Evolutionary conservation across 2,113 vertebrate genomes (phyloP), one percentile per base, ranked within the genome.

Genomic region (Mustela nigripes): DNA sequence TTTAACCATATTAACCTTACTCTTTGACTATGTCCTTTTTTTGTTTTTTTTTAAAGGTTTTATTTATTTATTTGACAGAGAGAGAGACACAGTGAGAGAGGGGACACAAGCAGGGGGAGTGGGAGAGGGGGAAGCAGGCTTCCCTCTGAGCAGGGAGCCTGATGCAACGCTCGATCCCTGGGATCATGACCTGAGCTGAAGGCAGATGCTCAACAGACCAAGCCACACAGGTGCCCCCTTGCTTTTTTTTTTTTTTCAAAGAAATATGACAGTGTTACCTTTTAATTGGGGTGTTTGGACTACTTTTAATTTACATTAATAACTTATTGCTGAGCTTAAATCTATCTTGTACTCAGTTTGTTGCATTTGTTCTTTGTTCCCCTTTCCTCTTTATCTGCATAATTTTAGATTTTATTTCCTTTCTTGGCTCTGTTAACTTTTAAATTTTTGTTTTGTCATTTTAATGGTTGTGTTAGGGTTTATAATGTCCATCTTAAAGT

Each of bases 21-120:
- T 91, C 56, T 96, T 94, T 83, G 53, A 84, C 22, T 91, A 48
- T 50, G 39, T 94, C 11, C 11, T 63, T 96, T 94, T 63, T 96
- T 36, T 36, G 36, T 36, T 67, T 80, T 33, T 65, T 65, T 33
- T 65, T 7, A 33, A 15, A 15, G 63, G 31, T 65, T 65, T 65
- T 65, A 65, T 65, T 65, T 65, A 65, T 65, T 65, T 31, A 31
- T 56, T 56, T 56, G 53, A 56, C 16, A 65, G 28, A 31, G 28
- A 65, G 28, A 65, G 28, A 60, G 22, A 65, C 53, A 18, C 53
- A 56, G 53, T 56, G 63, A 33, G 12, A 65, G 28, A 65, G 28
- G 9, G 58, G 9, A 65, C 28, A 18, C 53, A 56, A 56, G 16
- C 53, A 56, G 53, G 53, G 16, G 53, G 2, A 31, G 28, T 7